phyloP scores from a whole-genome alignment of 2,888 invertebrate genomes.

The Drosophila pegasa region DNA sequence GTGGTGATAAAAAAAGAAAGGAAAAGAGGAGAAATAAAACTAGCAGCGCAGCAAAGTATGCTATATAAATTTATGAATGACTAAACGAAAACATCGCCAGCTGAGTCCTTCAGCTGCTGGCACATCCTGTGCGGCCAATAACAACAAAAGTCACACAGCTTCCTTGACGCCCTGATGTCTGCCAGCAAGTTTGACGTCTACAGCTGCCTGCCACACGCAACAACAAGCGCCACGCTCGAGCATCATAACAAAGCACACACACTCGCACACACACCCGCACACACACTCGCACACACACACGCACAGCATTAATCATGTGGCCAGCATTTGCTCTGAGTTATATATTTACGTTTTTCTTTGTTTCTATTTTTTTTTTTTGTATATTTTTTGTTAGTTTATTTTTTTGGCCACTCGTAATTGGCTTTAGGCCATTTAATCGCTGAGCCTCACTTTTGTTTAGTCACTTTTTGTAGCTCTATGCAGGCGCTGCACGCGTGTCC shows the following conservation, averaged over 20 bases:
- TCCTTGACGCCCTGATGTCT: constrained; percentile 74
- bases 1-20: not conserved
- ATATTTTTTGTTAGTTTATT: not conserved
- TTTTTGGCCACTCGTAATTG: constrained; percentile 29
- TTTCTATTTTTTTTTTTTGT: constrained; percentile 12
- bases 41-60: constrained; percentile 49
- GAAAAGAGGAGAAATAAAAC: constrained; percentile 26
- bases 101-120: constrained; percentile 25
- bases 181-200: constrained; percentile 68
- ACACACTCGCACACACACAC: constrained; percentile 5
- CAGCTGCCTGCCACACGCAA: constrained; percentile 38
- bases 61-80: constrained; percentile 63
- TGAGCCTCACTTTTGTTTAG: constrained; percentile 49
- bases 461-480: constrained; percentile 20
- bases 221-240: constrained; percentile 24
- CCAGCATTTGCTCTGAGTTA: constrained; percentile 10
- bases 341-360: constrained; percentile 35
- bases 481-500: constrained; percentile 60
- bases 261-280: constrained; percentile 13
- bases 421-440: constrained; percentile 36
- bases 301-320: constrained; percentile 13
- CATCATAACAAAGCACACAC: constrained; percentile 26
- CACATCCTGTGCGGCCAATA: constrained; percentile 24
- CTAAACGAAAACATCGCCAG: constrained; percentile 57
- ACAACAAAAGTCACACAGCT: constrained; percentile 51